Conservation (phyloP, 2,888 invertebrate species). For the Lepidochrysops patricia region DNA sequence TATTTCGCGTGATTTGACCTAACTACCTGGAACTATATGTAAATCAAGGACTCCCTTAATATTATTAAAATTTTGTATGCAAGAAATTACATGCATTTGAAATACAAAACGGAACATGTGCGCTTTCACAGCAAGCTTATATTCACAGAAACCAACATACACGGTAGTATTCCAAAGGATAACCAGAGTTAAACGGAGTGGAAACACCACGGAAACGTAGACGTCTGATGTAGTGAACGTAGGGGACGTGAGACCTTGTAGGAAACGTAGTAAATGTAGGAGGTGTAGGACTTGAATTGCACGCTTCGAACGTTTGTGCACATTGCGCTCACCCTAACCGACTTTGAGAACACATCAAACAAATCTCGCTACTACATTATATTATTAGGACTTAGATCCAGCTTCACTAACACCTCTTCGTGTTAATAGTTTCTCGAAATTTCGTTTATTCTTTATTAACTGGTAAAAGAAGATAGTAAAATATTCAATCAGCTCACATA, state of each 20-base stretch:
- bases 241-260: background rate
- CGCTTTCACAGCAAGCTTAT: background rate
- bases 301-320: slow-evolving; percentile 41
- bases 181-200: slow-evolving; percentile 7
- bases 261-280: slow-evolving; percentile 11
- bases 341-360: slow-evolving; percentile 48
- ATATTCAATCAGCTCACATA: no score
- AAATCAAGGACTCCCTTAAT: no score
- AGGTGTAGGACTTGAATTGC: slow-evolving; percentile 37
- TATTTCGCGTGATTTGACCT: no score
- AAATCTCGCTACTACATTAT: slow-evolving; percentile 22
- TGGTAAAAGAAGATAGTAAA: no score
- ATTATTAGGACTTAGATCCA: no score
- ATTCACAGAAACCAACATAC: background rate
- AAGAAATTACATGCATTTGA: no score
- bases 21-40: no score
- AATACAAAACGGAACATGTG: no score
- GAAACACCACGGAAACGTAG: slow-evolving; percentile 19
- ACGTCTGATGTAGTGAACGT: slow-evolving; percentile 8
- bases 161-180: slow-evolving; percentile 11
- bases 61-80: no score
- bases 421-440: no score
- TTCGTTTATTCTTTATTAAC: no score
- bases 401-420: no score
- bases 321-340: slow-evolving; percentile 48